phyloP scores from a whole-genome alignment of 1,140 invertebrate genomes.

The Diorhabda carinulata region DNA sequence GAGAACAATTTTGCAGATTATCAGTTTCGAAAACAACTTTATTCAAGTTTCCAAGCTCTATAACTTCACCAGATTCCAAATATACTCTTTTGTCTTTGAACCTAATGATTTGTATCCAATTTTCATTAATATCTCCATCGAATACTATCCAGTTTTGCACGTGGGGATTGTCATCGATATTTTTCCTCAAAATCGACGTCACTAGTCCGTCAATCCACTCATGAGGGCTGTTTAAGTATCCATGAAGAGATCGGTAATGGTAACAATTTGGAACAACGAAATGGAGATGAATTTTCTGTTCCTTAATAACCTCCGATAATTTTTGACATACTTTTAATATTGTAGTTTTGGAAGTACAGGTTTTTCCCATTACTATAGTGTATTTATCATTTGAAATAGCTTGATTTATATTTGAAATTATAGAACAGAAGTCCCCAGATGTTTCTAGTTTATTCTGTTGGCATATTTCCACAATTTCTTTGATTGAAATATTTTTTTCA shows the following conservation, averaged over 20 bases:
- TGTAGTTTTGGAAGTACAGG: conserved; percentile 65
- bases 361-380: conserved; percentile 75
- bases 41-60: conserved; percentile 70
- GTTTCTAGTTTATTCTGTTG: background rate
- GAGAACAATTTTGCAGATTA: conserved; percentile 78
- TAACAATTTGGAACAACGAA: conserved; percentile 88
- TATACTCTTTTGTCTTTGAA: conserved; percentile 73
- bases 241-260: conserved; percentile 83
- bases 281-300: conserved; percentile 45
- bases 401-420: conserved; percentile 51
- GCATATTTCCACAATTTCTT: conserved; percentile 3
- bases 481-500: conserved; percentile 4
- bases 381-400: conserved; percentile 78
- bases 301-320: conserved; percentile 11
- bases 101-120: conserved; percentile 93
- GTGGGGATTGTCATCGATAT: conserved; percentile 60
- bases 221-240: conserved; percentile 77
- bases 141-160: conserved; percentile 73
- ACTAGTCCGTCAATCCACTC: conserved; percentile 88
- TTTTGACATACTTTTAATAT: conserved; percentile 19
- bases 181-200: conserved; percentile 63
- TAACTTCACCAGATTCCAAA: conserved; percentile 75
- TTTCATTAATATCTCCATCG: conserved; percentile 86
- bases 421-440: conserved; percentile 44
- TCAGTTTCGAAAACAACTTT: conserved; percentile 91